Base-by-base conservation (phyloP, 1,140 invertebrate genomes). In the Achroia grisella region DNA sequence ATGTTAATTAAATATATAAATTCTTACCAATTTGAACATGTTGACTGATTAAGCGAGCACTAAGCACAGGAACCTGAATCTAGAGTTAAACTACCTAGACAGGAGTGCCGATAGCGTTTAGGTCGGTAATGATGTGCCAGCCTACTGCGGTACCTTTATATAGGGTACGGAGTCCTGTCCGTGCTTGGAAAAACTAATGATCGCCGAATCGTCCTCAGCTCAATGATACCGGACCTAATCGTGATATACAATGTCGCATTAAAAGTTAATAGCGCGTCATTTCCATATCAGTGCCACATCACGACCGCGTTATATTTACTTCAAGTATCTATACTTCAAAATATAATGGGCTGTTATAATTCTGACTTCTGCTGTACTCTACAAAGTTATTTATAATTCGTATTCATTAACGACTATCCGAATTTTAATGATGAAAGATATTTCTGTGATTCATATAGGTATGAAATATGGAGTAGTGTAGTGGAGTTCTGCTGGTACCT, bases 221-320 rank as follows among this genome's bases (percentile, higher is more conserved):
- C 67, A 71, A 72, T 71, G 65, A 63, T 71, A 49, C 64, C 63
- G 61, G 68, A 71, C 64, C 55, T 65, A 63, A 59, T 52, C 45
- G 35, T 49, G 65, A 55, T 56, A 61, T 62, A 82, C 78, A 79
- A 83, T 83, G 76, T 73, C 73, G 49, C 76, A 80, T 83, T 82
- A 82, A 62, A 48, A 48, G 52, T 63, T 76, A 74, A 78, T 67
- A 71, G 58, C 39, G 59, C 64, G 44, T 76, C 70, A 80, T 78
- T 64, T 65, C 74, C 71, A 78, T 78, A 78, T 75, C 45, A 52
- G 59, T 62, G 53, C 65, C 65, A 70, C 71, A 72, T 79, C 60
- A 69, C 43, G 48, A 35, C 39, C 40, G 43, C 50, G 17, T 23
- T 23, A 23, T 23, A 23, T 23, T 23, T 23, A 23, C 17, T 23